phyloP scores from a whole-genome alignment of 1,140 invertebrate species.

The Manduca sexta region DNA sequence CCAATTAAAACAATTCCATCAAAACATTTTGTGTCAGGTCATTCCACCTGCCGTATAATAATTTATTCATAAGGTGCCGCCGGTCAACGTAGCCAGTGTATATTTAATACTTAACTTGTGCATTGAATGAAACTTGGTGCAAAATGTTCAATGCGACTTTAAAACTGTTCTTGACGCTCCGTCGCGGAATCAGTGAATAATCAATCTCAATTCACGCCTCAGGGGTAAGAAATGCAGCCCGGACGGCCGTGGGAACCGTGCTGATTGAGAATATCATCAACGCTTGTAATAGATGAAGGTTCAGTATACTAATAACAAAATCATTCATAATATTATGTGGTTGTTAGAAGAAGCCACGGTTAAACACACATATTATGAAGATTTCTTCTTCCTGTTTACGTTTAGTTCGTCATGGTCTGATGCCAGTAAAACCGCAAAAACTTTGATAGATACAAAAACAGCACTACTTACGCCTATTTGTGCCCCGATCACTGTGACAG shows the following conservation, averaged over 20 bases:
- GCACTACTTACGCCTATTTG: no score
- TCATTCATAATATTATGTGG: no score
- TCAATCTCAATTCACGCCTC: background rate
- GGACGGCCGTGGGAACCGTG: no score
- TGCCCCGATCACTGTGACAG: no score
- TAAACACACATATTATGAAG: background rate
- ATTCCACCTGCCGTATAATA: slow-evolving; percentile 64
- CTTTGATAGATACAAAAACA: no score
- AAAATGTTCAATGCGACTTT: background rate
- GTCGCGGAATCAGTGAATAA: background rate
- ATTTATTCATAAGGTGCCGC: slow-evolving; percentile 63
- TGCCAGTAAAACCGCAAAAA: no score
- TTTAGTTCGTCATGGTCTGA: no score
- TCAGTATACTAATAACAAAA: no score
- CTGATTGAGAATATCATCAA: no score
- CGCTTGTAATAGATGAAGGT: no score
- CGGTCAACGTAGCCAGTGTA: slow-evolving; percentile 23
- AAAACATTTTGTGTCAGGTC: slow-evolving; percentile 72
- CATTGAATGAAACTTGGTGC: slow-evolving; percentile 1
- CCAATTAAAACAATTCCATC: slow-evolving; percentile 72
- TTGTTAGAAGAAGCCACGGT: background rate
- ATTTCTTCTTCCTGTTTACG: background rate
- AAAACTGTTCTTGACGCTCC: no score
- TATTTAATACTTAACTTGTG: slow-evolving; percentile 16
- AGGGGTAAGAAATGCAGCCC: no score